These are phyloP conservation scores for Propsilocerus akamusi DNA, from an alignment of 1,140 invertebrate genomes.

Conservation along the genomic window DNA sequence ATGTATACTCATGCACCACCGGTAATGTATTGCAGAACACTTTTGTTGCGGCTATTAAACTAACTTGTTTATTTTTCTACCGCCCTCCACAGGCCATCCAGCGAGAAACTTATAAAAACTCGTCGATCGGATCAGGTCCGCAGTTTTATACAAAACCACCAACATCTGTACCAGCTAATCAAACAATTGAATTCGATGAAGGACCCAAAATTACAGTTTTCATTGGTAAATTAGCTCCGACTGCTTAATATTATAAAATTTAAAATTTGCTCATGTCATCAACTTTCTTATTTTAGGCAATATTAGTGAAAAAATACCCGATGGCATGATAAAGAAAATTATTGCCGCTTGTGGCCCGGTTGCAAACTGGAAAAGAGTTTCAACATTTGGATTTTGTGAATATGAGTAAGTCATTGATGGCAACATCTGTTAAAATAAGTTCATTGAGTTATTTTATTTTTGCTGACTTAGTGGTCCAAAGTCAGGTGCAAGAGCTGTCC, in stretches of 20 bases:
- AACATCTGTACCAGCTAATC: background rate
- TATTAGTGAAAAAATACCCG: constrained; percentile 88
- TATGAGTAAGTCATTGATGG: constrained; percentile 25
- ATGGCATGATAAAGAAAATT: constrained; percentile 86
- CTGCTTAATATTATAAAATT: too few species aligned
- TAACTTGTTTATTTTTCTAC: too few species aligned
- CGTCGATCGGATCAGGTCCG: background rate
- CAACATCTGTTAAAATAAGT: too few species aligned
- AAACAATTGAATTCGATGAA: constrained; percentile 15
- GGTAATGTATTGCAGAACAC: too few species aligned
- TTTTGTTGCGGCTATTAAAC: too few species aligned
- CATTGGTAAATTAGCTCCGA: constrained; percentile 46
- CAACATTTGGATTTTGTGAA: constrained; percentile 98
- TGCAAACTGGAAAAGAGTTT: constrained; percentile 91
- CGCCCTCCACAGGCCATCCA: too few species aligned
- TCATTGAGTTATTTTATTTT: constrained; percentile 10
- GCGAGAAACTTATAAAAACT: background rate
- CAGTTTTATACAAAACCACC: constrained; percentile 1
- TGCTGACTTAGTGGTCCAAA: constrained; percentile 88
- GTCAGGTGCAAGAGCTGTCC: constrained; percentile 81
- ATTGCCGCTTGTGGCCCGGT: constrained; percentile 82
- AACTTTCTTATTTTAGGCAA: constrained; percentile 44
- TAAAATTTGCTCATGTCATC: constrained; percentile 5
- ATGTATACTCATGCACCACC: too few species aligned
- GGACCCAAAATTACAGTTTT: constrained; percentile 93